These are phyloP conservation scores for Lampropteryx suffumata DNA, from an alignment of 2,888 invertebrate species.

Conservation along the genomic window DNA sequence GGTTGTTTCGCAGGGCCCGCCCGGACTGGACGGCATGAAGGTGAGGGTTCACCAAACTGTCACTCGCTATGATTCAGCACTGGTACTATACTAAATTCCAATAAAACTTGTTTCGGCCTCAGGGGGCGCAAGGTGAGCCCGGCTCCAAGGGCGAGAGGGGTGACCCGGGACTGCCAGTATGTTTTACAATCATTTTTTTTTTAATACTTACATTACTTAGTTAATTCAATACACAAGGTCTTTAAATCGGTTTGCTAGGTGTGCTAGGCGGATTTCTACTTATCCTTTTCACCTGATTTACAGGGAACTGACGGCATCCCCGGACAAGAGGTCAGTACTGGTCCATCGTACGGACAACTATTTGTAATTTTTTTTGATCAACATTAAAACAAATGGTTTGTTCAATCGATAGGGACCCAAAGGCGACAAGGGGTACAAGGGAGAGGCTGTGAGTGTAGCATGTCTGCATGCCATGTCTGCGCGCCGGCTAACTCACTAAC, in stretches of 20 bases:
- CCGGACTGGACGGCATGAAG: slow-evolving; percentile 98
- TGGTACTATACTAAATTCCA: neutral
- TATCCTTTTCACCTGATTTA: slow-evolving; percentile 51
- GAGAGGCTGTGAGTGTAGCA: slow-evolving; percentile 88
- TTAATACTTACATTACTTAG: too few relatives aligned
- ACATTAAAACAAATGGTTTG: slow-evolving; percentile 30
- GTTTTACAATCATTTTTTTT: too few relatives aligned
- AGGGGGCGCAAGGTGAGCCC: slow-evolving; percentile 96
- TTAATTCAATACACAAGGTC: too few relatives aligned
- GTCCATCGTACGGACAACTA: neutral
- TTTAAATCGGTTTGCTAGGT: too few relatives aligned
- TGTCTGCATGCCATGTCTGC: slow-evolving; percentile 29
- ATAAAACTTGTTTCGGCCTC: slow-evolving; percentile 58
- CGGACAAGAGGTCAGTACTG: slow-evolving; percentile 89
- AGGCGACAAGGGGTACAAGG: slow-evolving; percentile 94
- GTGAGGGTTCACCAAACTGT: slow-evolving; percentile 84
- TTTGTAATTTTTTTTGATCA: neutral
- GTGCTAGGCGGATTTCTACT: too few relatives aligned
- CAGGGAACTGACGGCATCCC: slow-evolving; percentile 97
- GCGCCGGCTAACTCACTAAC: slow-evolving; percentile 36
- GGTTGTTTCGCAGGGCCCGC: slow-evolving; percentile 91
- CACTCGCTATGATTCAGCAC: too few relatives aligned
- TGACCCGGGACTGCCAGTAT: slow-evolving; percentile 96
- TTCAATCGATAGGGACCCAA: slow-evolving; percentile 89
- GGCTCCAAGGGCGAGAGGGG: slow-evolving; percentile 96